Evolutionary conservation across 2,113 vertebrate species (phyloP), one percentile per base, ranked within the genome.

Genomic region (Symphodus melops): DNA sequence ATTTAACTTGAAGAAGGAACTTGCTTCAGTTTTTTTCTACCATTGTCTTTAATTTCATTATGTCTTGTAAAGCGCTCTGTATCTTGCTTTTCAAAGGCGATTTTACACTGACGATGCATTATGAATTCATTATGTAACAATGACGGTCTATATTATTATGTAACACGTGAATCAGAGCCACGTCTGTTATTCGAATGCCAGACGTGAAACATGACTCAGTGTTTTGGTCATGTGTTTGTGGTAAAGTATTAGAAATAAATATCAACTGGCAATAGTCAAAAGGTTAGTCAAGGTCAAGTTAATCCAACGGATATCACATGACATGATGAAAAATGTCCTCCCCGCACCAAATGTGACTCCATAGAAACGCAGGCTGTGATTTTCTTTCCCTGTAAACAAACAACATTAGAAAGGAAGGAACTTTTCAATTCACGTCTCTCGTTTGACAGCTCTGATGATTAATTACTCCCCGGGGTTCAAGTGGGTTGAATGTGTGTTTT

Each of bases 391-490:
- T 67, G 55, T 58, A 58, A 75, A 71, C 28, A 72, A 67, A 65
- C 11, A 81, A 25, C 70, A 58, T 68, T 58, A 46, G 66, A 75
- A n/a, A 88, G 84, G 79, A 84, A 83, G 69, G 58, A 62, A 62
- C 69, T 84, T 89, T 91, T 89, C 41, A 90, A 82, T 77, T 19
- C 36, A 61, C 42, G 79, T 79, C 72, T 52, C 8, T 52, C 7
- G 36, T 87, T 73, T 92, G 87, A 90, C 83, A 92, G 83, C 67
- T 77, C 64, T 58, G 60, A 75, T 93, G 91, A 93, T 93, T 92
- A 86, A 93, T 93, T 36, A 89, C 83, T 86, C 65, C 68, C 39
- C 41, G 23, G 69, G 72, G 54, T 54, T 58, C 60, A 51, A 72
- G 75, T 37, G 51, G 56, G 72, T 37, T 51, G 46, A 25, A 9